A percentile compares a stretch with the other conserved stretches of the same genome.
phyloP scores from a whole-genome alignment of 64 coral and sea anemone genomes.

The Cladopsammia gracilis region DNA sequence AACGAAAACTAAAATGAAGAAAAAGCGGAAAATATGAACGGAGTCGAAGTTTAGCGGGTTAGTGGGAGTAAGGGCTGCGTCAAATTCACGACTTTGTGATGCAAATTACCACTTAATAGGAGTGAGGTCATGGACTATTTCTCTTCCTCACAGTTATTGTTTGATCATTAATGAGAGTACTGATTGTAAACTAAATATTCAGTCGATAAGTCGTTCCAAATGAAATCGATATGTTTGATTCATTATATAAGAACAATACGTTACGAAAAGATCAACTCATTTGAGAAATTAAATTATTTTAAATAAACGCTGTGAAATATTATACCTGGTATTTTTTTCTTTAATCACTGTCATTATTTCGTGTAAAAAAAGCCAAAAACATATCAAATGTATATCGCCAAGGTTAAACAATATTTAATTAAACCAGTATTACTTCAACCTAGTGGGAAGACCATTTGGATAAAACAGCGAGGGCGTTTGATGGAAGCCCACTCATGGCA shows the following conservation, averaged over 20 bases:
- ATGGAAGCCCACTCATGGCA: neutral
- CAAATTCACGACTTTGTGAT: neutral
- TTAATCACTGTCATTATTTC: no score
- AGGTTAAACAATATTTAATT: neutral
- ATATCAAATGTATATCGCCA: no score
- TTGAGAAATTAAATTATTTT: no score
- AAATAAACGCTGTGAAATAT: no score
- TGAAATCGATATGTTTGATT: no score
- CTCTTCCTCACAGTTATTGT: neutral
- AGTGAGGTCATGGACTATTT: slow-evolving; percentile 15
- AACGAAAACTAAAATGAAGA: neutral
- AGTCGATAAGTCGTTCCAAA: no score
- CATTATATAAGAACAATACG: no score
- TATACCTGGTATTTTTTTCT: no score
- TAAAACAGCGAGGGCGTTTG: neutral
- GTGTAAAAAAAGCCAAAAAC: no score
- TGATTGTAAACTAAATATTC: no score
- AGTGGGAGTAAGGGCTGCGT: neutral
- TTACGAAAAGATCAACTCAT: no score
- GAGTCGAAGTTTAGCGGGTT: no score
- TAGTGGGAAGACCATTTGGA: neutral
- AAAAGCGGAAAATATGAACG: neutral
- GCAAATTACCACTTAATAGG: neutral
- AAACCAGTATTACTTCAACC: neutral
- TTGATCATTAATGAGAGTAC: neutral